phyloP scores from a whole-genome alignment of 2,888 invertebrate species.

The Myopa testacea region DNA sequence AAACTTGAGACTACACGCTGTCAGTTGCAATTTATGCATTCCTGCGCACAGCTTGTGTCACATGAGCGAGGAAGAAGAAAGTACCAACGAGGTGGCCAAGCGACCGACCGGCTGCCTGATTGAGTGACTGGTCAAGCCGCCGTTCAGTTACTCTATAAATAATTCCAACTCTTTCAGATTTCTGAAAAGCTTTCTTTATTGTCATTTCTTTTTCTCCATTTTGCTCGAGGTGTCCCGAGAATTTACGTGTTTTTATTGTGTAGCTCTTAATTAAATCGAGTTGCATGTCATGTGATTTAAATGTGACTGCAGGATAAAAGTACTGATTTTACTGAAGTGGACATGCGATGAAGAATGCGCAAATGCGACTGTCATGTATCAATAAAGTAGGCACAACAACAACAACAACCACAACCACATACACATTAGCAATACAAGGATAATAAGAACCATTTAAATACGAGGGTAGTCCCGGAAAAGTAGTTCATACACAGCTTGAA shows the following conservation, averaged over 20 bases:
- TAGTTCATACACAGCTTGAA: no score
- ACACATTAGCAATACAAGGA: neutral
- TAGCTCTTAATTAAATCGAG: constrained; percentile 45
- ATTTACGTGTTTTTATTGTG: constrained; percentile 14
- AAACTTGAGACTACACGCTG: constrained; percentile 33
- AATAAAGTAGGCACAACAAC: constrained; percentile 9
- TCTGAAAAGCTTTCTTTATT: neutral
- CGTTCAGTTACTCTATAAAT: neutral
- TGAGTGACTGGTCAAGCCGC: neutral
- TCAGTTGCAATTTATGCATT: constrained; percentile 38
- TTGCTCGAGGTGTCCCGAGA: neutral
- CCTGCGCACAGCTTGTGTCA: constrained; percentile 3
- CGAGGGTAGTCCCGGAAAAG: no score
- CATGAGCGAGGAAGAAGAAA: neutral
- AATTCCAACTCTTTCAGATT: neutral
- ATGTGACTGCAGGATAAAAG: constrained; percentile 21
- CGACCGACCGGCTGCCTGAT: neutral
- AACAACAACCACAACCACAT: neutral
- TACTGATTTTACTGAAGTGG: constrained; percentile 10
- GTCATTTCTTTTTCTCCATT: constrained; percentile 8
- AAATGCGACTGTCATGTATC: neutral
- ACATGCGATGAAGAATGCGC: constrained; percentile 10
- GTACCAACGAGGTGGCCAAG: neutral
- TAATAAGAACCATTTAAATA: no score
- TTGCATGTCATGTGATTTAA: constrained; percentile 40